Base-by-base conservation (phyloP, 37 sponge, comb jelly and placozoan species). In the Chondrilla cf. caribensis region DNA sequence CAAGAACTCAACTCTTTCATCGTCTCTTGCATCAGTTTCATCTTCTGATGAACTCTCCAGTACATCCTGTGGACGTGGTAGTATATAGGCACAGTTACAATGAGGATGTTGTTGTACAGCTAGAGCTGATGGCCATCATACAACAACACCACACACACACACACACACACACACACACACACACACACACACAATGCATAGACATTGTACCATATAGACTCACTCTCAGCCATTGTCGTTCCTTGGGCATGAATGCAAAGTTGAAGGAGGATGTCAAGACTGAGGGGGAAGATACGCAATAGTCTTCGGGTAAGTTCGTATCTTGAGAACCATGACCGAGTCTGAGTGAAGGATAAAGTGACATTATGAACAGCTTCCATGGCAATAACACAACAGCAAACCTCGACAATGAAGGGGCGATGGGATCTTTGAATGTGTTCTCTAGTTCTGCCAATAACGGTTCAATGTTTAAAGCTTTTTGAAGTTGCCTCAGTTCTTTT, bases 401-500 rank as follows among this genome's bases (percentile, higher is more conserved):
- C 76, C 42, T 73, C n/a, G n/a, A 32, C 18, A 24, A 21, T n/a
- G 41, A 32, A 0, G 11, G 41, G 41, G 38, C 39, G 39, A 79
- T 25, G 15, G 77, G 28, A 18, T 77, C 31, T 29, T 43, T 41
- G 42, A 89, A 82, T 18, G 79, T 57, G 9, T 17, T 28, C 29
- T 95, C 90, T 18, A 92, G 79, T 25, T 89, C 81, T 32, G 76
- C 58, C 4, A 95, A n/a, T 19, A 91, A 51, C 22, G 83, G 83
- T 72, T 82, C 81, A 31, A 95, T 7, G 54, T 84, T 89, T 24
- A 95, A 78, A 21, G 90, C 78, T n/a, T 58, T 35, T 54, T 86
- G 71, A 22, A 92, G 58, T 40, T 62, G 76, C 18, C 29, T 32
- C 79, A 79, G 3, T 19, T 79, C 58, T 38, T 33, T 51, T 31